Evolutionary conservation across 2,113 vertebrate species (phyloP).

Genomic region (Neopipo cinnamomea): DNA sequence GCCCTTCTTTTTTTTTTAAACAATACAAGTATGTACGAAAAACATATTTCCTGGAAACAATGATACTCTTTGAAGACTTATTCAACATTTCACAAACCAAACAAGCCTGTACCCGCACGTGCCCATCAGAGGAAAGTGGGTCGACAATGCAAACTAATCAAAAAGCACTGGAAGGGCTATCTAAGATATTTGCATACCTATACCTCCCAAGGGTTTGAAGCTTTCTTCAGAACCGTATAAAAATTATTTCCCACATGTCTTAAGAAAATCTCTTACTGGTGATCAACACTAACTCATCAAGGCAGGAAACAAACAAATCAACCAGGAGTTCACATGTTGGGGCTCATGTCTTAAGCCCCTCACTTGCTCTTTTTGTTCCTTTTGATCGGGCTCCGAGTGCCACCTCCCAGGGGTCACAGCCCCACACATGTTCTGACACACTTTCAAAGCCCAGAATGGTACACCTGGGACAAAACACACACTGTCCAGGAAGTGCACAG

Average conservation of each 20-base stretch:
- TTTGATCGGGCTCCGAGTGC: slow-evolving; percentile 60
- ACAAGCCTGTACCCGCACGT: slow-evolving; percentile 33
- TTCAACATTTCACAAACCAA: slow-evolving; percentile 55
- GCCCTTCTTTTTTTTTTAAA: not conserved
- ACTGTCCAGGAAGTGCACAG: slow-evolving; percentile 76
- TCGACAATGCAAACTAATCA: not conserved
- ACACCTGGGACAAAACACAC: slow-evolving; percentile 82
- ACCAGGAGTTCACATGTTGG: not conserved
- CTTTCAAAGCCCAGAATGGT: slow-evolving; percentile 78
- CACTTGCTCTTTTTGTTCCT: not conserved
- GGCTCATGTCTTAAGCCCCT: not conserved
- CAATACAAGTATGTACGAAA: slow-evolving; percentile 34
- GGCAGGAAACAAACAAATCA: slow-evolving; percentile 13
- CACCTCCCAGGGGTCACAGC: slow-evolving; percentile 68
- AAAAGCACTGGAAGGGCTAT: not conserved
- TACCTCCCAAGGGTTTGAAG: not conserved
- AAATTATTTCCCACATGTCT: not conserved
- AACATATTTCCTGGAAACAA: slow-evolving; percentile 49
- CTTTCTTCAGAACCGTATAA: not conserved
- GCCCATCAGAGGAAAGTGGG: not conserved
- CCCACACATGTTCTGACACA: slow-evolving; percentile 77
- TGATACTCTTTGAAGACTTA: slow-evolving; percentile 45
- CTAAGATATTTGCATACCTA: slow-evolving; percentile 26
- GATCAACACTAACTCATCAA: not conserved
- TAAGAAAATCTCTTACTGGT: not conserved